Evolutionary conservation across 2,888 invertebrate species (phyloP).

Genomic region (Harpagoxenus sublaevis): DNA sequence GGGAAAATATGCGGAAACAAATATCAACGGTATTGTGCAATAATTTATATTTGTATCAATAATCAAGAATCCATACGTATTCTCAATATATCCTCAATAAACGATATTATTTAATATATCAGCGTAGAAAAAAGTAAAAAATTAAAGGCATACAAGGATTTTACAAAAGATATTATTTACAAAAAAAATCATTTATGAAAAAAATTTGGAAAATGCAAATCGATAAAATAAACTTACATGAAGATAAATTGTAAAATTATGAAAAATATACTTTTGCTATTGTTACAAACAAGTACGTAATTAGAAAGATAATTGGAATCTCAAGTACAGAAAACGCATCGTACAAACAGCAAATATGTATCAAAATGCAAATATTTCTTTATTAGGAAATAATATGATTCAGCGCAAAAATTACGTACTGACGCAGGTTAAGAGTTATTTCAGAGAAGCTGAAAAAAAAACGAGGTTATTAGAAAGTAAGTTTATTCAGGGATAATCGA

Average conservation of each 20-base stretch:
- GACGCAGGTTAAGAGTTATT: constrained; percentile 1
- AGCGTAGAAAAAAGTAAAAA: background rate
- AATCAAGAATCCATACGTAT: background rate
- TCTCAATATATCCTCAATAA: background rate
- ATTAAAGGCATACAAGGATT: background rate
- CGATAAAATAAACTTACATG: background rate
- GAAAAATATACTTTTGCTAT: background rate
- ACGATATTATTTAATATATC: background rate
- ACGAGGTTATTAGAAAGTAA: constrained; percentile 6
- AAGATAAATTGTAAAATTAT: background rate
- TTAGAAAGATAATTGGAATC: background rate
- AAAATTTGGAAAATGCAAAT: background rate
- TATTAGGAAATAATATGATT: background rate
- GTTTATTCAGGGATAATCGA: constrained; percentile 26
- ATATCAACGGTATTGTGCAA: background rate
- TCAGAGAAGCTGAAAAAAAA: background rate
- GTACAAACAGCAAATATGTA: background rate
- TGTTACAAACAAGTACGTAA: background rate
- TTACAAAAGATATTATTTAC: background rate
- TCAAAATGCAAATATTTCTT: background rate
- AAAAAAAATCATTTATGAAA: background rate
- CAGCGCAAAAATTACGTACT: background rate
- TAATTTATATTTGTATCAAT: background rate
- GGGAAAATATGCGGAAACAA: background rate
- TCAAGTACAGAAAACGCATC: background rate